A percentile compares a stretch with the other conserved stretches of the same genome.
These are phyloP conservation scores for Chironomus tepperi DNA, from an alignment of 1,140 invertebrate species.

Conservation along the genomic window DNA sequence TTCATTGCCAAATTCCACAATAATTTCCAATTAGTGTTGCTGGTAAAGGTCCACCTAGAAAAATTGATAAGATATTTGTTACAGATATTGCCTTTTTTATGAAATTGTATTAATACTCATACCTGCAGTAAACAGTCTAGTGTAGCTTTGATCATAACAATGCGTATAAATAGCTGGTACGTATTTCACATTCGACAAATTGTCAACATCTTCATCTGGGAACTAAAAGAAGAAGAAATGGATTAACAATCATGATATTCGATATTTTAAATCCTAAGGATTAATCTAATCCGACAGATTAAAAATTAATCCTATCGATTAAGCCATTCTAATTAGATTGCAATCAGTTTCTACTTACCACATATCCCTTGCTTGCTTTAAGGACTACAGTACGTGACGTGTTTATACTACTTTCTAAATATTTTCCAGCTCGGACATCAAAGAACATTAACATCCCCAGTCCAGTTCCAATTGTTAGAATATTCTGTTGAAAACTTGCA, in stretches of 20 bases:
- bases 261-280: no score
- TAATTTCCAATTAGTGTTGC: conserved; percentile 53
- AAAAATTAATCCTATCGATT: no score
- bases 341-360: conserved; percentile 51
- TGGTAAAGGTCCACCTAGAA: conserved; percentile 74
- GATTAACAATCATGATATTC: background rate
- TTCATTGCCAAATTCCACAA: conserved; percentile 60
- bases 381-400: conserved; percentile 79
- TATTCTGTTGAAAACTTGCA: conserved; percentile 78
- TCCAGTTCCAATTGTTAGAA: conserved; percentile 89
- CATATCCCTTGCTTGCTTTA: conserved; percentile 80
- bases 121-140: conserved; percentile 76
- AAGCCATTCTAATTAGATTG: background rate
- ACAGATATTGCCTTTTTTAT: no score
- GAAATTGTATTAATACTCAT: no score
- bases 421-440: conserved; percentile 82
- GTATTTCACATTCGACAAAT: conserved; percentile 75
- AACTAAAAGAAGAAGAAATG: conserved; percentile 47
- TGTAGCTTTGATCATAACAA: conserved; percentile 83
- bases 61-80: background rate
- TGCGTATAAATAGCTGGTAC: conserved; percentile 93
- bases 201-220: conserved; percentile 74
- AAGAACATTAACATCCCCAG: conserved; percentile 89
- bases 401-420: conserved; percentile 82
- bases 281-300: no score